phyloP scores from a whole-genome alignment of 2,797 vertebrate genomes.

The Malacoctenus gilli region DNA sequence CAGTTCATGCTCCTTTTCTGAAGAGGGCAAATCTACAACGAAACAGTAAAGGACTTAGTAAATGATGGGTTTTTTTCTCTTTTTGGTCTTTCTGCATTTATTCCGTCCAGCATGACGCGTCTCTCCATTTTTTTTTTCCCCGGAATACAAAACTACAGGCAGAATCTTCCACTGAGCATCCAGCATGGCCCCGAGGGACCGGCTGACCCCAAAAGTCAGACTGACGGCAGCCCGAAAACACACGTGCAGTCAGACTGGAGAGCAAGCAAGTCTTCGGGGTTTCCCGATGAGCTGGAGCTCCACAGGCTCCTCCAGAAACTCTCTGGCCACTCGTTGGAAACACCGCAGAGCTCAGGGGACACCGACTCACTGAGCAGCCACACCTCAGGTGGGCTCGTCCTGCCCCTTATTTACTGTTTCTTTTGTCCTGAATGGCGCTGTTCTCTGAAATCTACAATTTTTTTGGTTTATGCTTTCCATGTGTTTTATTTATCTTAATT shows the following conservation, averaged over 20 bases:
- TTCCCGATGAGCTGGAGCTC: slow-evolving; percentile 78
- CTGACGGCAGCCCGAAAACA: slow-evolving; percentile 32
- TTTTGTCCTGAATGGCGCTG: not conserved
- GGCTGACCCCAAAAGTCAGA: slow-evolving; percentile 46
- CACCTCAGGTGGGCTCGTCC: slow-evolving; percentile 61
- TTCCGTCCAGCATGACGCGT: too few relatives aligned
- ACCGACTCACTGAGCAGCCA: slow-evolving; percentile 82
- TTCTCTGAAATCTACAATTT: too few relatives aligned
- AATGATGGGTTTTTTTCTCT: not conserved
- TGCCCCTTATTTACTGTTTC: not conserved
- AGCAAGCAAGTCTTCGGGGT: slow-evolving; percentile 60
- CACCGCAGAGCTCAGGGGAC: slow-evolving; percentile 53
- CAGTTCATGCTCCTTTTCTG: slow-evolving; percentile 22
- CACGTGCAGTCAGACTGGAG: slow-evolving; percentile 25
- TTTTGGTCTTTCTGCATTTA: too few relatives aligned
- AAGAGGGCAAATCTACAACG: slow-evolving; percentile 30
- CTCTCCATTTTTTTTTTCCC: not conserved
- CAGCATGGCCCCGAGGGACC: slow-evolving; percentile 8
- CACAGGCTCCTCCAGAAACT: slow-evolving; percentile 80
- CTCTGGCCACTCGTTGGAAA: slow-evolving; percentile 76
- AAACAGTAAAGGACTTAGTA: slow-evolving; percentile 45
- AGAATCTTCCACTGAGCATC: slow-evolving; percentile 5
- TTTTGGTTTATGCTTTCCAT: too few relatives aligned
- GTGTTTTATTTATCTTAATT: too few relatives aligned
- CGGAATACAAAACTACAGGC: slow-evolving; percentile 40